These are phyloP conservation scores for Theristicus caerulescens DNA, from an alignment of 2,113 vertebrate genomes.

Conservation along the genomic window DNA sequence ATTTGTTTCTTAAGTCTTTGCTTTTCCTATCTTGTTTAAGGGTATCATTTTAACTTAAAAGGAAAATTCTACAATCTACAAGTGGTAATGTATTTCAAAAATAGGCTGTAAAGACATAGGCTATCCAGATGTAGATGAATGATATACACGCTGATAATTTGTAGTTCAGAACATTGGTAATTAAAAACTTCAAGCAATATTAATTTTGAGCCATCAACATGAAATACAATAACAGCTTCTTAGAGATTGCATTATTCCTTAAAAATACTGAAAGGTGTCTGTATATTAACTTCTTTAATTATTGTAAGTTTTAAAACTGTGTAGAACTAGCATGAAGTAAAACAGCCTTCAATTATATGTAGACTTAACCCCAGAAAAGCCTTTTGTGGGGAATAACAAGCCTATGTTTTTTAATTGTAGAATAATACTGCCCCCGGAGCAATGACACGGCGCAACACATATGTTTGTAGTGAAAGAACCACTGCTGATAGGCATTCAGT, in stretches of 20 bases:
- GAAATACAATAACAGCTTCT: neutral
- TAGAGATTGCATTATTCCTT: neutral
- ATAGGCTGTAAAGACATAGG: neutral
- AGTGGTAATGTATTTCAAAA: conserved; percentile 45
- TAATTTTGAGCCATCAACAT: neutral
- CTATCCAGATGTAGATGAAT: neutral
- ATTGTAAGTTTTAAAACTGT: neutral
- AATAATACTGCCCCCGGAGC: conserved; percentile 88
- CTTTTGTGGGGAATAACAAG: conserved; percentile 19
- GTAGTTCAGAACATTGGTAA: neutral
- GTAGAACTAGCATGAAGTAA: neutral
- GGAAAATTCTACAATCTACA: conserved; percentile 6
- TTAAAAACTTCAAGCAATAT: neutral
- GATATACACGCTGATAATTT: neutral
- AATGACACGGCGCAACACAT: conserved; percentile 96
- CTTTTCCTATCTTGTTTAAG: conserved; percentile 31
- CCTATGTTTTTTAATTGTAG: conserved; percentile 69
- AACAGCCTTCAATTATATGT: neutral
- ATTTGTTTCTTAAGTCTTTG: conserved; percentile 51
- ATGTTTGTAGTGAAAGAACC: conserved; percentile 93
- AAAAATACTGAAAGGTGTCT: neutral
- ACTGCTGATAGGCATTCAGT: conserved; percentile 91
- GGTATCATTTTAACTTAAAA: conserved; percentile 34
- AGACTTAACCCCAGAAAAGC: neutral
- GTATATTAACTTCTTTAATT: neutral